Base-by-base conservation (phyloP, 2,888 invertebrate genomes). In the Oxystoma pomonae region DNA sequence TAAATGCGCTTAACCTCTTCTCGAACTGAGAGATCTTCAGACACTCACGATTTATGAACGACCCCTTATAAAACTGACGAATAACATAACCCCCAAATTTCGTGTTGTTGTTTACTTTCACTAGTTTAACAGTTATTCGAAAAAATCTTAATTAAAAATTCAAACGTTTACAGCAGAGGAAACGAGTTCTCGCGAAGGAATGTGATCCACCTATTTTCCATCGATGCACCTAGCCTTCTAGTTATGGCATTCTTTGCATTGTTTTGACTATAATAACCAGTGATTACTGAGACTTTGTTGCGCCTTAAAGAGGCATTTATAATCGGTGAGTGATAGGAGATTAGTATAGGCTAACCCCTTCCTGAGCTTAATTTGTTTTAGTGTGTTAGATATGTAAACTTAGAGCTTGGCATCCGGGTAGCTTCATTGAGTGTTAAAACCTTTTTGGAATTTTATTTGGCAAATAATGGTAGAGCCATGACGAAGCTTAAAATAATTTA, bases 141-240 rank as follows among this genome's bases (percentile, higher is more conserved):
- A 35, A 35, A 35, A 35, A 35, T 7, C n/a, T 16, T 53, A 53
- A 53, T 53, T 53, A 53, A 60, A 65, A 65, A 65, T 65, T 62
- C 62, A 65, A 50, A 51, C 50, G 62, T 62, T 53, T 57, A 49
- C 55, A 20, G 51, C 21, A 55, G 55, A 65, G 55, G 58, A 63
- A 65, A 65, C 65, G 58, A 65, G 65, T 63, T 63, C 53, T 63
- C 63, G 55, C 57, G 59, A 61, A 61, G 63, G 65, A 65, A 65
- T 65, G 65, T 57, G 62, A 61, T 65, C 50, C 59, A 61, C 61
- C 61, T 57, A 53, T 16, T 17, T 53, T 53, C 16, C n/a, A 53
- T 19, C 3, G 22, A n/a, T 19, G 58, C 16, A 50, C 58, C 49
- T n/a, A 58, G 49, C 17, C 16, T 58, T 50, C 16, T 58, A 12